These are phyloP conservation scores for Paguma larvata DNA, from an alignment of 2,797 vertebrate species.

Conservation along the genomic window DNA sequence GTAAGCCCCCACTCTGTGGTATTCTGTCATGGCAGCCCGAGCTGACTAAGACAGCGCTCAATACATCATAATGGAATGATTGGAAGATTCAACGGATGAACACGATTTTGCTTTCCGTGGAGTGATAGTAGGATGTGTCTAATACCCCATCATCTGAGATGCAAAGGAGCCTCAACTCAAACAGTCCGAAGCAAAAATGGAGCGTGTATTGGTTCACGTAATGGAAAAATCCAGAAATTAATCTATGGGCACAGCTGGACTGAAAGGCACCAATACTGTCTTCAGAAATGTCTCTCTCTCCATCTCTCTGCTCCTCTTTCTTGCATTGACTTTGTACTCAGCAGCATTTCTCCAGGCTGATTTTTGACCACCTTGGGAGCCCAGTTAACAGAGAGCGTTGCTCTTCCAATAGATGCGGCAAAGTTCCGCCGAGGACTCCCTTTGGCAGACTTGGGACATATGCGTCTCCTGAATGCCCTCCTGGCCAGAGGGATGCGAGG, in stretches of 20 bases:
- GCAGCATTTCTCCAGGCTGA: neutral
- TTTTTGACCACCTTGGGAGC: neutral
- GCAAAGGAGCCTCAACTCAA: neutral
- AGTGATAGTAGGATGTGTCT: neutral
- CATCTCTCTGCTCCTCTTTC: neutral
- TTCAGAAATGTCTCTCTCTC: neutral
- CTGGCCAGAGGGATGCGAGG: neutral
- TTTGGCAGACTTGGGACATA: neutral
- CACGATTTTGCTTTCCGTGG: neutral
- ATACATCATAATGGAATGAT: neutral
- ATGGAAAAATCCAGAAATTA: neutral
- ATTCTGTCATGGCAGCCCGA: neutral
- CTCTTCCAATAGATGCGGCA: neutral
- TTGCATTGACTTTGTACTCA: neutral
- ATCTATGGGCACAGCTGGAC: neutral
- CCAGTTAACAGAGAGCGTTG: neutral
- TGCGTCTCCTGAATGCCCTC: neutral
- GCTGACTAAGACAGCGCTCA: neutral
- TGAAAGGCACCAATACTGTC: neutral
- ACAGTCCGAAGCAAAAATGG: neutral
- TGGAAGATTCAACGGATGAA: neutral
- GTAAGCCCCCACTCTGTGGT: neutral
- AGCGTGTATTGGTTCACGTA: neutral
- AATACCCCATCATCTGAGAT: neutral
- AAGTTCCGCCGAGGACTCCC: neutral